Evolutionary conservation across 2,113 vertebrate genomes (phyloP).

Genomic region (Pelodiscus sinensis): DNA sequence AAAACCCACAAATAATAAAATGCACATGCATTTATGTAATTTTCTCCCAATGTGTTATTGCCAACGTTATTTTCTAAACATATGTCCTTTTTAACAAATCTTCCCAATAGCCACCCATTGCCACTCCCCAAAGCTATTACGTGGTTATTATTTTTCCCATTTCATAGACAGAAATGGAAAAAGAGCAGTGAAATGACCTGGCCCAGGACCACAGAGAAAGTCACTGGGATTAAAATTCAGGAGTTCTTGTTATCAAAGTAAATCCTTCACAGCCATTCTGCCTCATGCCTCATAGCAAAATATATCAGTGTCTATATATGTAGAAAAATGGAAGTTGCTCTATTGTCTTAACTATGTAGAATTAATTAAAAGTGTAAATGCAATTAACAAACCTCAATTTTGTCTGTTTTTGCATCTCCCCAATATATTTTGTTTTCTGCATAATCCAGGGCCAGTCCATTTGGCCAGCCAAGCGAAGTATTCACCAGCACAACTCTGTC

Average conservation of each 20-base stretch:
- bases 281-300: background rate
- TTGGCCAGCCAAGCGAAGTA: slow-evolving; percentile 96
- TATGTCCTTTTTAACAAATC: background rate
- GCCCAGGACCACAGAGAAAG: background rate
- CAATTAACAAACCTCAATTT: slow-evolving; percentile 85
- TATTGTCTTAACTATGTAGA: background rate
- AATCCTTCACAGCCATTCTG: background rate
- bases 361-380: slow-evolving; percentile 21
- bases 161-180: background rate
- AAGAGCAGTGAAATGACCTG: background rate
- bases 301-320: background rate
- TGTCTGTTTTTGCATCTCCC: slow-evolving; percentile 98
- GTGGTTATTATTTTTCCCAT: background rate
- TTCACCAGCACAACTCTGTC: slow-evolving; percentile 94
- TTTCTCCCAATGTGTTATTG: background rate
- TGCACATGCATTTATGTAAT: background rate
- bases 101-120: background rate
- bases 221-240: background rate
- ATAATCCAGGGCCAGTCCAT: slow-evolving; percentile 95
- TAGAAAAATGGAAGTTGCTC: slow-evolving; percentile 3
- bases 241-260: background rate
- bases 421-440: slow-evolving; percentile 92
- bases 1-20: background rate
- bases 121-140: background rate
- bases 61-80: background rate